Evolutionary conservation across 1,140 invertebrate genomes (phyloP).

Genomic region (Harpegnathos saltator): DNA sequence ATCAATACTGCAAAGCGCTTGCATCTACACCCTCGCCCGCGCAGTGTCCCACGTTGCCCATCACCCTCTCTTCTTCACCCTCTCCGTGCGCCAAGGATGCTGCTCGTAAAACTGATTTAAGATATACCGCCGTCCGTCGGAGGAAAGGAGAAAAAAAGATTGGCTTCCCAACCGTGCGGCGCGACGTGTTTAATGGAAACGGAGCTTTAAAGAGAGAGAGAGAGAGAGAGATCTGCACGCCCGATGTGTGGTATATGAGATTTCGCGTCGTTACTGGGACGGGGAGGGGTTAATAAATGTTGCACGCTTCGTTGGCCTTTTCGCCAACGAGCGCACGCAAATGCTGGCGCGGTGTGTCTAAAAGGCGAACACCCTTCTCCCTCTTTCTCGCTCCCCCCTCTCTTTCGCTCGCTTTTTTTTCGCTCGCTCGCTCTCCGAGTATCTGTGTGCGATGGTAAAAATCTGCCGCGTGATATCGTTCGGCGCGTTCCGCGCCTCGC

Average conservation of each 20-base stretch:
- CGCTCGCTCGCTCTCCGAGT: not conserved
- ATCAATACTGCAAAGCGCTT: conserved; percentile 64
- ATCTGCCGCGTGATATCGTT: conserved; percentile 49
- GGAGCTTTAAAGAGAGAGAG: not conserved
- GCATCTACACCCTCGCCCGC: conserved; percentile 42
- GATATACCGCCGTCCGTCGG: conserved; percentile 56
- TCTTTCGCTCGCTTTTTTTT: no score
- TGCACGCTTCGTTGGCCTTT: conserved; percentile 28
- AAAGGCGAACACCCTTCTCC: conserved; percentile 4
- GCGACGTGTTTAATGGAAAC: conserved; percentile 56
- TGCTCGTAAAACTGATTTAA: conserved; percentile 69
- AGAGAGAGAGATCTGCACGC: not conserved
- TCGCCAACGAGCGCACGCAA: conserved; percentile 24
- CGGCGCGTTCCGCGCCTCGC: conserved; percentile 34
- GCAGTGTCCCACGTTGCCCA: not conserved
- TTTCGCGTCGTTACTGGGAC: not conserved
- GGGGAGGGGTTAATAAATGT: conserved; percentile 53
- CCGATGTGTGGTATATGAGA: not conserved
- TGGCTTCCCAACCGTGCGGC: conserved; percentile 31
- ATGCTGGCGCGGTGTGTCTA: conserved; percentile 23
- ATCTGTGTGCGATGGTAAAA: conserved; percentile 22
- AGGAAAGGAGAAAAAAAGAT: conserved; percentile 50
- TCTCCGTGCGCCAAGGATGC: not conserved
- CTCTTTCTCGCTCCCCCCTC: not conserved
- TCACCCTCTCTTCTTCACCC: not conserved